Percentiles rank a stretch among this genome's conserved stretches.
phyloP scores from a whole-genome alignment of 2,113 vertebrate species.

The Corvus moneduloides region DNA sequence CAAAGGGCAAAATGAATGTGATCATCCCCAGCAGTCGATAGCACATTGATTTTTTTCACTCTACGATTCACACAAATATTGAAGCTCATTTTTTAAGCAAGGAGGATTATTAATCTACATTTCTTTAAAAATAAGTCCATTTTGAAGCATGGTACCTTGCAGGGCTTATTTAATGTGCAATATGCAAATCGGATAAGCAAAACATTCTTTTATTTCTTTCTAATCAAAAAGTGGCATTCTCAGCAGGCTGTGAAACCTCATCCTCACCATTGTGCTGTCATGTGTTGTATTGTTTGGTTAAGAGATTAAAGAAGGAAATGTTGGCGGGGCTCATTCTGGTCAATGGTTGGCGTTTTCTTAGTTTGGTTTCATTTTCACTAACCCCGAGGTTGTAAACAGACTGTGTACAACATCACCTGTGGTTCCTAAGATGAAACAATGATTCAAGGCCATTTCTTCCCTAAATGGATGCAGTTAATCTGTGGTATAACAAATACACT shows the following conservation, averaged over 20 bases:
- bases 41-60: conserved; percentile 81
- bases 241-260: conserved; percentile 8
- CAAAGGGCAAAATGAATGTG: conserved; percentile 85
- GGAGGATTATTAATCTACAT: conserved; percentile 76
- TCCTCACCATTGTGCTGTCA: conserved; percentile 17
- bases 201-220: not conserved
- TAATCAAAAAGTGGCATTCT: conserved; percentile 11
- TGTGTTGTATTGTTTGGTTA: conserved; percentile 34
- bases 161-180: conserved; percentile 46
- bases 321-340: conserved; percentile 48
- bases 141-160: conserved; percentile 41
- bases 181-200: conserved; percentile 30
- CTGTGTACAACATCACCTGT: conserved; percentile 61
- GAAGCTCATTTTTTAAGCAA: conserved; percentile 80
- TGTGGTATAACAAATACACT: conserved; percentile 39
- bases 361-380: conserved; percentile 60
- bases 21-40: conserved; percentile 80
- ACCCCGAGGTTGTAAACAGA: conserved; percentile 59
- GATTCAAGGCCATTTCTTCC: conserved; percentile 43
- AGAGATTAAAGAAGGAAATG: conserved; percentile 61
- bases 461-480: conserved; percentile 55
- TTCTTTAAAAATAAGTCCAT: conserved; percentile 67
- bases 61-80: conserved; percentile 80
- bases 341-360: conserved; percentile 32
- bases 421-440: conserved; percentile 58